phyloP scores from a whole-genome alignment of 2,113 vertebrate genomes.

The Actenoides lindsayi region DNA sequence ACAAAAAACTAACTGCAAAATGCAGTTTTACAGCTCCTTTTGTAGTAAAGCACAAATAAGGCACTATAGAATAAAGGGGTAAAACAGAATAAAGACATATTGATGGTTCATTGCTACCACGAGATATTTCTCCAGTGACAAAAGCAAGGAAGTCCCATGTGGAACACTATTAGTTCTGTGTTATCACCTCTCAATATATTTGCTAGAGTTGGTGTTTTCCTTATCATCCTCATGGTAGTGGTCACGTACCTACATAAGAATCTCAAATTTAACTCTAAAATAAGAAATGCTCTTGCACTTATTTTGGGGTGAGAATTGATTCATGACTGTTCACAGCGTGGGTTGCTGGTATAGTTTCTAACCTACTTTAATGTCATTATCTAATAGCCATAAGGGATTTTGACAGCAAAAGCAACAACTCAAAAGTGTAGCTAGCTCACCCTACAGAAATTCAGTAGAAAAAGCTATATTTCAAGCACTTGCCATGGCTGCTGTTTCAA shows the following conservation, averaged over 20 bases:
- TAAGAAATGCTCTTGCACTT: neutral
- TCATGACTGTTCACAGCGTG: neutral
- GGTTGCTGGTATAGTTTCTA: neutral
- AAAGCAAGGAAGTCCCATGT: neutral
- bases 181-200: neutral
- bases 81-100: neutral
- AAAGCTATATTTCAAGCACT: neutral
- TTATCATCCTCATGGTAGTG: neutral
- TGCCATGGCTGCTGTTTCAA: neutral
- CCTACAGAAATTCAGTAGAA: neutral
- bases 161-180: neutral
- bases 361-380: neutral
- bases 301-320: slow-evolving; percentile 14
- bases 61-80: neutral
- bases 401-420: neutral
- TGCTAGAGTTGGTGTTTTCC: neutral
- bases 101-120: neutral
- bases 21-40: neutral
- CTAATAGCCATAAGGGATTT: neutral
- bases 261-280: neutral
- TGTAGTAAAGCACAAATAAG: neutral
- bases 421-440: neutral
- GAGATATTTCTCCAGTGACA: neutral
- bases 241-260: neutral
- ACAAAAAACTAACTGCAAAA: neutral